phyloP scores from a whole-genome alignment of 2,797 vertebrate species.

The Gephyroberyx darwinii region DNA sequence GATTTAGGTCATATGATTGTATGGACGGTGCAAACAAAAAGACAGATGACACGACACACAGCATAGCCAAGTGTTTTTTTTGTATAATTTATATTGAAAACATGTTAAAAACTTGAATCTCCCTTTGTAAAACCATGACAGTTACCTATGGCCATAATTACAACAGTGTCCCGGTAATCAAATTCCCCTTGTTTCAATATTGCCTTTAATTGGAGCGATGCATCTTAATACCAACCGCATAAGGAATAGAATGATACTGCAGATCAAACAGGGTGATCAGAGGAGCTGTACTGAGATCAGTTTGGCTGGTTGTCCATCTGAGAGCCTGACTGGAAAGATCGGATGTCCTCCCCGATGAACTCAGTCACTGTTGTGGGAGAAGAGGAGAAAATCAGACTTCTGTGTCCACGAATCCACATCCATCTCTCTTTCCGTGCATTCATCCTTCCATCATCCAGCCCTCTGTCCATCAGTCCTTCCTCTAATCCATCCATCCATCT shows the following conservation, averaged over 20 bases:
- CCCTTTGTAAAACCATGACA: constrained; percentile 76
- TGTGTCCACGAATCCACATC: background rate
- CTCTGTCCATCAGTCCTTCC: background rate
- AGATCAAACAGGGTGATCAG: constrained; percentile 42
- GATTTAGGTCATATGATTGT: too few relatives aligned
- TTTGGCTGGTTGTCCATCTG: constrained; percentile 83
- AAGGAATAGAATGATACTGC: constrained; percentile 53
- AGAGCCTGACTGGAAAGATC: constrained; percentile 81
- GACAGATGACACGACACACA: constrained; percentile 33
- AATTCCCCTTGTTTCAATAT: constrained; percentile 35
- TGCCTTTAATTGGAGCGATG: constrained; percentile 55
- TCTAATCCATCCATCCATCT: background rate
- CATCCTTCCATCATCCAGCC: background rate
- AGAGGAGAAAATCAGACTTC: constrained; percentile 10
- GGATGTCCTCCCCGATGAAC: constrained; percentile 92
- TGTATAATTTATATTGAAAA: constrained; percentile 86
- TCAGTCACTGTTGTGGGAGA: constrained; percentile 85
- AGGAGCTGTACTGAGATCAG: constrained; percentile 60
- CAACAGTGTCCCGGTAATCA: constrained; percentile 65
- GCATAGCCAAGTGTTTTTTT: constrained; percentile 46
- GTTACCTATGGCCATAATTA: constrained; percentile 74
- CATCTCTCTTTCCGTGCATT: background rate
- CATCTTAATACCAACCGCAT: constrained; percentile 59
- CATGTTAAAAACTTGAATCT: constrained; percentile 79
- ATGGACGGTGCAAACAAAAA: constrained; percentile 6